Evolutionary conservation across 2,797 vertebrate genomes (phyloP).

Genomic region (Oryzias sinensis): DNA sequence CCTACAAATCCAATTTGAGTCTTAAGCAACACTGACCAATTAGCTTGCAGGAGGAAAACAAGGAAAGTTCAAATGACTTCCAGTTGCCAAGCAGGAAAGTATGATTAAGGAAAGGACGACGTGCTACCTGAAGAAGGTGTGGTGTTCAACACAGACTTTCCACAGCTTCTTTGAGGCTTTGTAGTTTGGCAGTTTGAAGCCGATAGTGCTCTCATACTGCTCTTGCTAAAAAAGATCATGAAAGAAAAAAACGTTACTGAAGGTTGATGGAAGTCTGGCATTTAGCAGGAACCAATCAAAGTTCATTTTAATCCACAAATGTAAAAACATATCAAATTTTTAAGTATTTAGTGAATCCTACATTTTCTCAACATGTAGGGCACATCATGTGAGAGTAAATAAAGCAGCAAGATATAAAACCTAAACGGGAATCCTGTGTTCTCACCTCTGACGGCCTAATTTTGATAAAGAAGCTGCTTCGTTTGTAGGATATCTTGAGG

Average conservation of each 20-base stretch:
- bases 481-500: constrained; percentile 96
- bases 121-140: constrained; percentile 94
- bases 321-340: neutral
- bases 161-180: constrained; percentile 95
- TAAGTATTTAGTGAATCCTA: neutral
- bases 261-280: no score
- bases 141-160: constrained; percentile 96
- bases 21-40: constrained; percentile 30
- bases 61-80: constrained; percentile 19
- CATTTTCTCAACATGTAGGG: no score
- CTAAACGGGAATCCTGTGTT: no score
- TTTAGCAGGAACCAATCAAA: neutral
- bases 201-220: constrained; percentile 92
- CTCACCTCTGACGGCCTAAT: constrained; percentile 91
- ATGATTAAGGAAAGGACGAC: neutral
- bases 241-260: constrained; percentile 22
- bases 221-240: constrained; percentile 80
- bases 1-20: constrained; percentile 33
- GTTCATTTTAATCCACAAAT: neutral
- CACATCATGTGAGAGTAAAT: no score
- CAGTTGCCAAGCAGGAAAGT: constrained; percentile 31
- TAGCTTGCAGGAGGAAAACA: constrained; percentile 25
- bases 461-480: constrained; percentile 96
- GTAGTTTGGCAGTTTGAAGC: constrained; percentile 94
- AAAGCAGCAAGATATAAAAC: no score